Percentiles rank a stretch among this genome's conserved stretches.
Evolutionary conservation across 2,888 invertebrate species (phyloP).

Genomic region (Endomychus coccineus): DNA sequence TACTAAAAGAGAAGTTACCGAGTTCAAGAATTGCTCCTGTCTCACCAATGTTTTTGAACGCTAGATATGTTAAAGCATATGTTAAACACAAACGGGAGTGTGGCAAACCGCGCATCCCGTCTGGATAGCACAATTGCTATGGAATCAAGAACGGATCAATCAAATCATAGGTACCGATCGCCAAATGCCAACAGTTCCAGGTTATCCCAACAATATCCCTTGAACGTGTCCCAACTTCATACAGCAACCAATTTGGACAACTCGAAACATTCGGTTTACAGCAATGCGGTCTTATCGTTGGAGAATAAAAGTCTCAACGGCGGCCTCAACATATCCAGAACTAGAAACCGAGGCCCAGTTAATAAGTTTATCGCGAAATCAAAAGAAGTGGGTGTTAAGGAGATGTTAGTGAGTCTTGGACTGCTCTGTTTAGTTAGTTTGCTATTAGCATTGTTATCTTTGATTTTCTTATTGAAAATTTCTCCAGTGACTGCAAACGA

Average conservation of each 20-base stretch:
- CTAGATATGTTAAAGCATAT: slow-evolving; percentile 64
- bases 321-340: slow-evolving; percentile 54
- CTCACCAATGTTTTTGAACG: slow-evolving; percentile 23
- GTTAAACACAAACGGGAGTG: slow-evolving; percentile 47
- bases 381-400: slow-evolving; percentile 58
- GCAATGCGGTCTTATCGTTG: slow-evolving; percentile 43
- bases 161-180: slow-evolving; percentile 35
- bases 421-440: slow-evolving; percentile 79
- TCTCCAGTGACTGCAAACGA: slow-evolving; percentile 60
- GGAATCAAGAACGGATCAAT: slow-evolving; percentile 36
- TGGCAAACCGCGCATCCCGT: slow-evolving; percentile 46
- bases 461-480: slow-evolving; percentile 79
- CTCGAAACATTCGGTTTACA: slow-evolving; percentile 58
- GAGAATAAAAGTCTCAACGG: slow-evolving; percentile 45
- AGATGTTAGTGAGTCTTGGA: slow-evolving; percentile 79
- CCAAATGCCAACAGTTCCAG: slow-evolving; percentile 35
- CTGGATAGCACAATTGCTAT: slow-evolving; percentile 39
- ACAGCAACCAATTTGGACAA: slow-evolving; percentile 46
- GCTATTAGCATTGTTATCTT: slow-evolving; percentile 71
- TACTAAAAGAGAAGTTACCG: slow-evolving; percentile 8
- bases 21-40: slow-evolving; percentile 6
- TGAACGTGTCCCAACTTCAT: slow-evolving; percentile 54
- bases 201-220: slow-evolving; percentile 45
- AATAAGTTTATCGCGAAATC: slow-evolving; percentile 42
- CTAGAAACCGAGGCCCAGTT: slow-evolving; percentile 37